Conservation (phyloP, 2,797 vertebrate species). For the Sebastes melanostomus region DNA sequence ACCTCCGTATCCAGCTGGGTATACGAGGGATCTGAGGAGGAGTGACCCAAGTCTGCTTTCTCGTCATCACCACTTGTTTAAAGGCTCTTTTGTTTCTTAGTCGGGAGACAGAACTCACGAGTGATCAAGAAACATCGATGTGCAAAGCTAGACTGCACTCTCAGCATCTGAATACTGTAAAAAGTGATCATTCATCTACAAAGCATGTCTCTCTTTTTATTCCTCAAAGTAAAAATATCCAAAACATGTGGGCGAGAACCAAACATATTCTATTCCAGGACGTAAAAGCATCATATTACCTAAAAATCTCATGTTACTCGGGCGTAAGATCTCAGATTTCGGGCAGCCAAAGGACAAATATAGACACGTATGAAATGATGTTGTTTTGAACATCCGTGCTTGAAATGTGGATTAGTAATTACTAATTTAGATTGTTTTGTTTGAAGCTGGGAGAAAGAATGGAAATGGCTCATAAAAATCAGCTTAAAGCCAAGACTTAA, state of each 20-base stretch:
- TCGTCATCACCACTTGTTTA: slow-evolving; percentile 27
- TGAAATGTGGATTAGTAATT: neutral
- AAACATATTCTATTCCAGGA: neutral
- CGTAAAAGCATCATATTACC: neutral
- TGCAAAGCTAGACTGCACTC: neutral
- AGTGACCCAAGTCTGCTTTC: slow-evolving; percentile 32
- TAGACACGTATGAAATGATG: neutral
- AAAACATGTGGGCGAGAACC: neutral
- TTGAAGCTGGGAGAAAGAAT: neutral
- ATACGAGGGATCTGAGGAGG: slow-evolving; percentile 15
- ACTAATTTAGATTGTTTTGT: neutral
- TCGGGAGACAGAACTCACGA: slow-evolving; percentile 17
- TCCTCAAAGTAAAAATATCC: neutral
- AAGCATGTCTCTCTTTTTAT: neutral
- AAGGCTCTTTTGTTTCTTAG: slow-evolving; percentile 16
- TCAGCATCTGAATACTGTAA: neutral
- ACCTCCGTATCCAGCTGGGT: slow-evolving; percentile 22
- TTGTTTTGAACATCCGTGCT: neutral
- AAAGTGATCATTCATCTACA: neutral
- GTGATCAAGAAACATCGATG: slow-evolving; percentile 28
- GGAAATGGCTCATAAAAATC: neutral
- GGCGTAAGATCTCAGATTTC: neutral
- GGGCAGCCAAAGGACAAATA: neutral
- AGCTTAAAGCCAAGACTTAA: neutral
- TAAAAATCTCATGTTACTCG: neutral